A percentile compares a stretch with the other conserved stretches of the same genome.
These are phyloP conservation scores for Amphibalanus amphitrite DNA, from an alignment of 1,140 invertebrate species.

Conservation along the genomic window DNA sequence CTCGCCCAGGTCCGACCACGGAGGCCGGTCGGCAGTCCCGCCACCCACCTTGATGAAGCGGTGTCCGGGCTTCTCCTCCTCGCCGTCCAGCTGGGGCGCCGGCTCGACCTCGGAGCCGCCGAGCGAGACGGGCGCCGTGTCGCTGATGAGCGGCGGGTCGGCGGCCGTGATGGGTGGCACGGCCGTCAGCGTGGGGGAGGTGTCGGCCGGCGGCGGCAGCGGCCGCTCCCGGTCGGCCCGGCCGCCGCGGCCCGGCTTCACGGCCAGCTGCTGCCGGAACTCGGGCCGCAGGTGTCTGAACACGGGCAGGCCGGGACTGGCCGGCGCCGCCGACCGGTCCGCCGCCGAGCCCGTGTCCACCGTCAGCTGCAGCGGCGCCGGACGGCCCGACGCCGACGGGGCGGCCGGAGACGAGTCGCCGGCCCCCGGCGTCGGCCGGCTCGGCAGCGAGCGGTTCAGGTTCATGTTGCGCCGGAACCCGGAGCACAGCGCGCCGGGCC, in stretches of 20 bases:
- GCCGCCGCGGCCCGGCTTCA: neutral
- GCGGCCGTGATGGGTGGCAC: neutral
- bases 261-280: slow-evolving; percentile 52
- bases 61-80: neutral
- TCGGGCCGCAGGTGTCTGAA: slow-evolving; percentile 60
- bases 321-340: slow-evolving; percentile 34
- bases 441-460: slow-evolving; percentile 14
- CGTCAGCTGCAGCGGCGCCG: neutral
- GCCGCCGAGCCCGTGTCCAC: slow-evolving; percentile 18
- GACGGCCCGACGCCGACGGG: neutral
- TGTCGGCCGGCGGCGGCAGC: neutral
- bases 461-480: slow-evolving; percentile 41
- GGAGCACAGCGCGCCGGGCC: slow-evolving; percentile 60
- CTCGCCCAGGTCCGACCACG: too few relatives aligned
- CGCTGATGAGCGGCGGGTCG: neutral
- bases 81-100: neutral
- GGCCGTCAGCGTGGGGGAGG: neutral
- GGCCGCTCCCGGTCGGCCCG: too few relatives aligned
- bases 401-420: neutral
- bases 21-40: too few relatives aligned
- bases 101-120: too few relatives aligned
- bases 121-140: neutral
- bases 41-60: neutral
- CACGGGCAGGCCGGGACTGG: slow-evolving; percentile 32
- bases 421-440: slow-evolving; percentile 3